Percentiles rank a stretch among this genome's conserved stretches.
Evolutionary conservation across 2,888 invertebrate species (phyloP).

Genomic region (Thysanoteuthis rhombus): DNA sequence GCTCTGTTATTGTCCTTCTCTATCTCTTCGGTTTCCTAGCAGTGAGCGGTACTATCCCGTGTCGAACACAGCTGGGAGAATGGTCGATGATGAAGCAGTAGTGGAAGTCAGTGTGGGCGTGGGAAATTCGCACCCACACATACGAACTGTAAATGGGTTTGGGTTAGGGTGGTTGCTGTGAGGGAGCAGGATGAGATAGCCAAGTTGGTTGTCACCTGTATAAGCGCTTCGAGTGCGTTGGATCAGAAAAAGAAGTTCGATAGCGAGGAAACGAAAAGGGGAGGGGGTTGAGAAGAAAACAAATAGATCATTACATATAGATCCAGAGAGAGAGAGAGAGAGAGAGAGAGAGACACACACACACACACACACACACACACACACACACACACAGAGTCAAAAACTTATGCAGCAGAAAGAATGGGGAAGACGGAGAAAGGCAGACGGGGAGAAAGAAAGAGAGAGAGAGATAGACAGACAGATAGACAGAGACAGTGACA

Average conservation of each 20-base stretch:
- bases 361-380: too few species aligned
- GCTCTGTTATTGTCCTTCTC: not conserved
- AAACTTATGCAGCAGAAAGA: too few species aligned
- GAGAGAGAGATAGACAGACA: too few species aligned
- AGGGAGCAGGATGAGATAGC: not conserved
- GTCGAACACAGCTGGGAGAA: not conserved
- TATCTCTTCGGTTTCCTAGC: not conserved
- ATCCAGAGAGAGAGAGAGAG: not conserved
- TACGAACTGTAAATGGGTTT: not conserved
- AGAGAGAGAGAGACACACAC: too few species aligned
- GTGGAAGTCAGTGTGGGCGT: not conserved
- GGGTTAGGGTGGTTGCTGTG: not conserved
- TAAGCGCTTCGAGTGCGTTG: not conserved
- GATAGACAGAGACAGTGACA: too few species aligned
- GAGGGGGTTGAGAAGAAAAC: not conserved
- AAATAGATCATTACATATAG: not conserved
- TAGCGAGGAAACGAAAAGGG: not conserved
- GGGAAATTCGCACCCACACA: not conserved
- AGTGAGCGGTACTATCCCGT: not conserved
- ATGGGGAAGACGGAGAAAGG: too few species aligned
- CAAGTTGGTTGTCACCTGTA: not conserved
- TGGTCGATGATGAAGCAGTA: not conserved
- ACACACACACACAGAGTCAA: too few species aligned
- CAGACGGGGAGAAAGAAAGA: too few species aligned
- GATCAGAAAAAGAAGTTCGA: not conserved